A percentile compares a stretch with the other conserved stretches of the same genome.
These are phyloP conservation scores for Scaptomyza tumidula DNA, from an alignment of 2,888 invertebrate species.

Conservation along the genomic window DNA sequence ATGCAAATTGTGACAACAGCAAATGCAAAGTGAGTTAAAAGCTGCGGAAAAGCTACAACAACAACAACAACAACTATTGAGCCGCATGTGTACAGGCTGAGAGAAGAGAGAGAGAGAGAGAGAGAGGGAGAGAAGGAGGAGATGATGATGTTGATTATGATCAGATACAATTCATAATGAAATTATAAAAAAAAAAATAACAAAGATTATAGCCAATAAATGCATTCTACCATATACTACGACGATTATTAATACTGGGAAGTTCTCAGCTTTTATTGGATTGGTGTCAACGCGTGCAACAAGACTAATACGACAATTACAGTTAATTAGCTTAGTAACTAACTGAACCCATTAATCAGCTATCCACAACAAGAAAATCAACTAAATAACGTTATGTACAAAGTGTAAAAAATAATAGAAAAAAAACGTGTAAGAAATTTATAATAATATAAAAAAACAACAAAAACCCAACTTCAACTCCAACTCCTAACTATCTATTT, in stretches of 20 bases:
- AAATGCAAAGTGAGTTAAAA: conserved; percentile 66
- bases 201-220: conserved; percentile 59
- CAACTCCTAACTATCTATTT: conserved; percentile 3
- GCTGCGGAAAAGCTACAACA: conserved; percentile 45
- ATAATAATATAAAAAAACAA: too few species aligned
- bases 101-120: neutral
- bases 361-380: conserved; percentile 15
- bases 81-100: conserved; percentile 59
- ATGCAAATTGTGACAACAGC: conserved; percentile 78
- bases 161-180: conserved; percentile 71
- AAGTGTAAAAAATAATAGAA: conserved; percentile 42
- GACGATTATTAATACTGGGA: conserved; percentile 43
- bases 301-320: conserved; percentile 64
- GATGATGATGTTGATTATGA: conserved; percentile 68
- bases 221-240: conserved; percentile 7
- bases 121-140: neutral
- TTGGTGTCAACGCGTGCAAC: conserved; percentile 64
- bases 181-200: conserved; percentile 65
- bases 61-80: conserved; percentile 32
- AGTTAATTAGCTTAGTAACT: conserved; percentile 58
- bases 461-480: neutral
- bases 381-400: conserved; percentile 42
- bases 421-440: too few species aligned
- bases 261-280: conserved; percentile 46
- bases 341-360: conserved; percentile 38